Evolutionary conservation across 2,888 invertebrate species (phyloP), one percentile per base, ranked within the genome.

Genomic region (Drosophila imparisetae): DNA sequence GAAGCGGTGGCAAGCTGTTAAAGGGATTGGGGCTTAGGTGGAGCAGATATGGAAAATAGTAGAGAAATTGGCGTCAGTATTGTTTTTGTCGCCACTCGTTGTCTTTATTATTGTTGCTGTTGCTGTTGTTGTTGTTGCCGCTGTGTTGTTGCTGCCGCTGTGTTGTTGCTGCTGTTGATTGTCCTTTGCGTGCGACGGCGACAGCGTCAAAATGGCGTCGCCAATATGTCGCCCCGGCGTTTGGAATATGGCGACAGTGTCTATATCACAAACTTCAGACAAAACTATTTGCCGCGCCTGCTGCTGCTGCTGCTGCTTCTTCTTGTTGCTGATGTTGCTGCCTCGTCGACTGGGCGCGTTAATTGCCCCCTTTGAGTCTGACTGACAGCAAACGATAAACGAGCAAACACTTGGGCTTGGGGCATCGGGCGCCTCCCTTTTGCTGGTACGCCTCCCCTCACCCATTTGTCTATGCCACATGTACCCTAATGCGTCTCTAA

Each of bases 131-230:
- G 29, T 27, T 60, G 49, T 48, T 52, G 21, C 21, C 52, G 38
- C 18, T 59, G 57, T 60, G 34, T 52, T 52, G 21, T 21, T 57
- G 38, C 18, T 59, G 57, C 40, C 49, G 55, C 38, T 74, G 69
- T 45, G 42, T 21, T 45, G 50, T 30, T 62, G 54, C 49, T 63
- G 70, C 54, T 66, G 62, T 58, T 32, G 68, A 72, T 83, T 79
- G 83, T 81, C 86, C 90, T 85, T 86, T 87, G 85, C 86, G 72
- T 80, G 77, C 79, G 76, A 61, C 70, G 61, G 84, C 84, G 81
- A 82, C 88, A 87, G 84, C 88, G 85, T 89, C 89, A 88, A 88
- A 91, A 85, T 90, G 91, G 91, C 91, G 92, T 88, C 92, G 85
- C 84, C 90, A 86, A 89, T 82, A 85, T 90, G 91, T 89, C 92